Conservation (phyloP, 2,113 vertebrate genomes). For the Parotia lawesii region DNA sequence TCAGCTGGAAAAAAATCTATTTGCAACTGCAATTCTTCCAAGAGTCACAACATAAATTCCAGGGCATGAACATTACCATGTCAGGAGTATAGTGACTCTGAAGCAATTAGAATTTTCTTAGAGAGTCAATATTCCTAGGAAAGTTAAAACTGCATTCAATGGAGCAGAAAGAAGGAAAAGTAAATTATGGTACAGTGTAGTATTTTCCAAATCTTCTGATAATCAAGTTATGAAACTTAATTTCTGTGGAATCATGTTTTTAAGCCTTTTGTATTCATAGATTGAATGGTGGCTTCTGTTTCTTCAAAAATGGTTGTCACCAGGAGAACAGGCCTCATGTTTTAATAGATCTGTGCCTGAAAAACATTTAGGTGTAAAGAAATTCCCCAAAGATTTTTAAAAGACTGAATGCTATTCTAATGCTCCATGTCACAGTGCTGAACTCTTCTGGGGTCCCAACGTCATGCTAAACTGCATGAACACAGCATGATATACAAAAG, state of each 20-base stretch:
- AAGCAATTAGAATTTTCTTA: neutral
- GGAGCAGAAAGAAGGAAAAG: neutral
- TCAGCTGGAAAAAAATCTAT: neutral
- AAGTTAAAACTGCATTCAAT: constrained; percentile 1
- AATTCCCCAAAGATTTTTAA: neutral
- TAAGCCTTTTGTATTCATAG: neutral
- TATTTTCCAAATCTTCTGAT: neutral
- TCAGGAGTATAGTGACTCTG: neutral
- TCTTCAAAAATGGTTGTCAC: neutral
- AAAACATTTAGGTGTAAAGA: neutral
- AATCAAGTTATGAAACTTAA: neutral
- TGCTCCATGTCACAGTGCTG: neutral
- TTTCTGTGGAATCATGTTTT: neutral
- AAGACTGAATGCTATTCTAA: neutral
- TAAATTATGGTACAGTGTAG: neutral
- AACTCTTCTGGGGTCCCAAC: neutral
- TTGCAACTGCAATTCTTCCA: neutral
- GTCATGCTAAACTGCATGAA: neutral
- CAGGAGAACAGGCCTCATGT: neutral
- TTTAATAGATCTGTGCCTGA: neutral
- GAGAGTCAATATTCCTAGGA: neutral
- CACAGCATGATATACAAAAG: neutral
- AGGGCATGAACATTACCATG: neutral
- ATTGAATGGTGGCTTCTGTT: neutral
- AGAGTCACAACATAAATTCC: neutral